Evolutionary conservation across 2,888 invertebrate genomes (phyloP).

Genomic region (Orchestes rusci): DNA sequence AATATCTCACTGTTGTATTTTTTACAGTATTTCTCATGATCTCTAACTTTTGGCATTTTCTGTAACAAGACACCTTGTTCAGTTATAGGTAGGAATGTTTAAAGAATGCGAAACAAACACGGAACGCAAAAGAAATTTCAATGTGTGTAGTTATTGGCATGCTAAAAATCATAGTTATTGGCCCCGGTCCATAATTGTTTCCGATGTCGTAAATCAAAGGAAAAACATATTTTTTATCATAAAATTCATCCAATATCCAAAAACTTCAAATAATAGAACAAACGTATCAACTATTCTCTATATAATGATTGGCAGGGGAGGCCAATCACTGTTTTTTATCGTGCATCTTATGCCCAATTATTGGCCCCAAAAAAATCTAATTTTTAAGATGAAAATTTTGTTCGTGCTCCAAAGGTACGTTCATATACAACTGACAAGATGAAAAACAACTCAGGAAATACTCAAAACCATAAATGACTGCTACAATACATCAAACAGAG

Average conservation of each 20-base stretch:
- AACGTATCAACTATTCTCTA: background rate
- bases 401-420: too few relatives aligned
- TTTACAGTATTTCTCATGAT: background rate
- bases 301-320: background rate
- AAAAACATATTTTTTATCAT: too few relatives aligned
- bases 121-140: background rate
- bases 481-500: too few relatives aligned
- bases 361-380: background rate
- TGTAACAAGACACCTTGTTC: too few relatives aligned
- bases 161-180: too few relatives aligned
- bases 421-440: too few relatives aligned
- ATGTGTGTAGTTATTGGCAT: too few relatives aligned
- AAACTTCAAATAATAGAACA: background rate
- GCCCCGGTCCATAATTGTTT: too few relatives aligned
- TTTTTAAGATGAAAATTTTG: too few relatives aligned
- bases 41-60: conserved; percentile 1
- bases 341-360: background rate
- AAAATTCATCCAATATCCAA: too few relatives aligned
- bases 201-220: background rate
- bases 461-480: too few relatives aligned
- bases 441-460: too few relatives aligned
- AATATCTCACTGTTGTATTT: conserved; percentile 5
- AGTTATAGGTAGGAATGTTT: background rate
- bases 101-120: background rate
- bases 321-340: background rate